Base-by-base conservation (phyloP, 2,113 vertebrate genomes). In the Sarotherodon lohbergeri region DNA sequence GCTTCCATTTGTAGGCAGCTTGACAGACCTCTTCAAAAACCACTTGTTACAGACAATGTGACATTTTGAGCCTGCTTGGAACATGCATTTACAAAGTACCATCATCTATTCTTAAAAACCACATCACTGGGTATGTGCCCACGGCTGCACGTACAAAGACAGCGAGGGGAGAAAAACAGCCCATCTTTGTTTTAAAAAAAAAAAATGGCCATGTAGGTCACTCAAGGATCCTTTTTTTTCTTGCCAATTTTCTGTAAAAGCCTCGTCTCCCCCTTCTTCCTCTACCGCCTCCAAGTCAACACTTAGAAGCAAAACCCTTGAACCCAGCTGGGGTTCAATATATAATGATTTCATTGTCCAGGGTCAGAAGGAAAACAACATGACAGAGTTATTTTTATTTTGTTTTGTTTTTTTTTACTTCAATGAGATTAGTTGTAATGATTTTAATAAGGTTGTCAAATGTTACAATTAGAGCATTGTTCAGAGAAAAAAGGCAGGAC, bases 1-100 rank as follows among this genome's bases (percentile, higher is more conserved):
- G 9, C 76, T 68, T 63, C 10, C 16, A 68, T 73, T 84, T 87
- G 76, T 46, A 54, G 63, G 11, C 34, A 76, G 46, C 52, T 7
- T 34, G 43, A 84, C 83, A 84, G 85, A 89, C 16, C 54, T 80
- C 76, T 61, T 12, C 54, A 81, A 88, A 90, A 76, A 80, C 52
- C 57, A 61, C 84, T 88, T 80, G 82, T 43, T 52, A 27, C 36
- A 80, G 46, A 86, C 57, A 88, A 76, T 71, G 80, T 78, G 90
- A 89, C 83, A 91, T 89, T 91, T 63, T 41, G 50, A 83, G 86
- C 39, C 57, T 32, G 27, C 5, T 55, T 80, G 6, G 34, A 80
- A 63, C 54, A 79, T 56, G 54, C 29, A 79, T 36, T 83, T 80
- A 91, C 82, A 56, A 80, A 80, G 39, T n/a, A 24, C 48, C 41